Evolutionary conservation across 2,888 invertebrate species (phyloP), one percentile per base, ranked within the genome.

Genomic region (Ferrisia virgata): DNA sequence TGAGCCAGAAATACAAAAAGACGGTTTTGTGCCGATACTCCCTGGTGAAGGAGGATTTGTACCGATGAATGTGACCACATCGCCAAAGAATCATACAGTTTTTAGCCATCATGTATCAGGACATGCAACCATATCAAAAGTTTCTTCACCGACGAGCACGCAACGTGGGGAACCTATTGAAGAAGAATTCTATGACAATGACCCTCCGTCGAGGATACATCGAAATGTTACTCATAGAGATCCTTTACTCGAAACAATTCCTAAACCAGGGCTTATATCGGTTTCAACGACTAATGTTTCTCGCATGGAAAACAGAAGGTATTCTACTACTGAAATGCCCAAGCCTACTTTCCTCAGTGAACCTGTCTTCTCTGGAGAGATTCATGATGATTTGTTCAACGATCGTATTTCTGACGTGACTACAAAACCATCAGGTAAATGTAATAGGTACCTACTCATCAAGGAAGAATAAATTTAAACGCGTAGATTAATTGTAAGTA

Each of bases 21-120:
- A 94, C 18, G 95, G 95, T 1, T 95, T 95, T 87, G 90, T 92
- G 15, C 95, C 95, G 18, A 91, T 94, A 87, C 88, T 94, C 22
- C 94, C 95, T 0, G 92, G 92, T 53, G 90, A 92, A 85, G 93
- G 94, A 47, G 95, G 95, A 8, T 95, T 95, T 87, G 91, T 91
- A 87, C 95, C 95, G 0, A 92, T 93, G 25, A 88, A 87, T 87
- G 91, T 90, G 88, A 91, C 89, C 87, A 85, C 47, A 22, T 81
- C 72, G 36, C 69, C 69, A n/a, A 31, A 39, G n/a, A 40, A 82
- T 25, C 43, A 40, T 6, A 43, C 31, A 13, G 36, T 25, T 69
- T 36, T 13, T 36, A 64, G 40, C 39, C 79, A 53, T 64, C 84
- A 79, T 18, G 64, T 86, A 85, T 85, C 86, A 85, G 28, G 82